Percentiles rank a stretch among this genome's conserved stretches.
phyloP scores from a whole-genome alignment of 2,113 vertebrate genomes.

The Hypocryptadius cinnamomeus region DNA sequence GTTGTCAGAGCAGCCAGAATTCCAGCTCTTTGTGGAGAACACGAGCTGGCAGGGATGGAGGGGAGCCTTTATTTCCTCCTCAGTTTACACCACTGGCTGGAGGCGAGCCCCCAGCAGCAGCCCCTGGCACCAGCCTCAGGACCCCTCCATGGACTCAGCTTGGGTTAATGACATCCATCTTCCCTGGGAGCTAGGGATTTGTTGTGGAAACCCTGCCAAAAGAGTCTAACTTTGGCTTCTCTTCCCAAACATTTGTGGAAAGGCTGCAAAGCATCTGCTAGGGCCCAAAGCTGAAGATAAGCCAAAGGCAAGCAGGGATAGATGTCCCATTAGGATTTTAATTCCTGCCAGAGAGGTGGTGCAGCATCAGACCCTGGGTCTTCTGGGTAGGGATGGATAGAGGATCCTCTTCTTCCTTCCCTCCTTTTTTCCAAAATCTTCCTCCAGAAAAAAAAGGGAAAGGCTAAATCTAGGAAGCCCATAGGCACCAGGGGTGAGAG shows the following conservation, averaged over 20 bases:
- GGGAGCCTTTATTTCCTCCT: neutral
- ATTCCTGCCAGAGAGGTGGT: neutral
- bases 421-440: neutral
- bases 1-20: neutral
- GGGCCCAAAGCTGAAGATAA: neutral
- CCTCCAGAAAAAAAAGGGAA: neutral
- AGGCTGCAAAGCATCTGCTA: constrained; percentile 39
- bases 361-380: neutral
- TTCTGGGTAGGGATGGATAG: neutral
- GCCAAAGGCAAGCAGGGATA: neutral
- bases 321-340: neutral
- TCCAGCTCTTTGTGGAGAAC: neutral
- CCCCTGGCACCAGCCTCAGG: neutral
- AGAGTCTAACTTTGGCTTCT: constrained; percentile 35
- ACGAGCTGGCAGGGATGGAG: neutral
- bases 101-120: neutral
- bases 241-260: constrained; percentile 41
- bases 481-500: neutral
- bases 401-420: neutral
- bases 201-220: constrained; percentile 27
- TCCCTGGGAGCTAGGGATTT: constrained; percentile 9
- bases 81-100: neutral
- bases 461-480: neutral
- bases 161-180: neutral
- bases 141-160: neutral